Conservation (phyloP, 2,888 invertebrate genomes). For the Heteropelma amictum region DNA sequence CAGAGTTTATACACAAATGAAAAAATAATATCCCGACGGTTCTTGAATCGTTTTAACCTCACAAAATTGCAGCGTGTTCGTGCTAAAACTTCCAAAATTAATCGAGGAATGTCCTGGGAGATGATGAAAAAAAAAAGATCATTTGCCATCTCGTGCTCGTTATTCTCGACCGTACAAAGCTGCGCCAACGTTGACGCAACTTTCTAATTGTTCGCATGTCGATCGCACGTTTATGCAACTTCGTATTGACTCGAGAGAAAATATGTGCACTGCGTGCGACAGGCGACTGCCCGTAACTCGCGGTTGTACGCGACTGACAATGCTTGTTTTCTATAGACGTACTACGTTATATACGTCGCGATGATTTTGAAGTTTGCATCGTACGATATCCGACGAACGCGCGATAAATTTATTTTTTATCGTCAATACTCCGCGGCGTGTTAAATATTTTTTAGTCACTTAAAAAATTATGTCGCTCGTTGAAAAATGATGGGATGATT, state of each 20-base stretch:
- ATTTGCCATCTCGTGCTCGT: not conserved
- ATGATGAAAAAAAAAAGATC: not conserved
- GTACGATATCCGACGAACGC: too few species aligned
- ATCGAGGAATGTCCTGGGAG: too few species aligned
- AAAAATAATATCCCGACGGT: too few species aligned
- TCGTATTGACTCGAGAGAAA: not conserved
- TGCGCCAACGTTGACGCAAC: constrained; percentile 48
- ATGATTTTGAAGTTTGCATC: not conserved
- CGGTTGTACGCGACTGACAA: too few species aligned
- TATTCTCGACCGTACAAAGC: not conserved
- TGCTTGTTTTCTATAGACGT: not conserved
- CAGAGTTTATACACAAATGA: too few species aligned
- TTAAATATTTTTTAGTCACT: too few species aligned
- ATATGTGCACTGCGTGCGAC: constrained; percentile 40
- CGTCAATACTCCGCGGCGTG: too few species aligned
- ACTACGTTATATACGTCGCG: not conserved
- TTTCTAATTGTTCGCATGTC: constrained; percentile 57
- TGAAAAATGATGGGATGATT: too few species aligned
- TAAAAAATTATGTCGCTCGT: too few species aligned
- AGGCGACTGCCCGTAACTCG: not conserved
- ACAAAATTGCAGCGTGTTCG: too few species aligned
- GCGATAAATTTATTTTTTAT: not conserved
- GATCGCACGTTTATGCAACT: constrained; percentile 47
- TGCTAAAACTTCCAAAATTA: too few species aligned
- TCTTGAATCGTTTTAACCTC: too few species aligned